phyloP scores from a whole-genome alignment of 2,797 vertebrate genomes.

The Xerus rutilus region DNA sequence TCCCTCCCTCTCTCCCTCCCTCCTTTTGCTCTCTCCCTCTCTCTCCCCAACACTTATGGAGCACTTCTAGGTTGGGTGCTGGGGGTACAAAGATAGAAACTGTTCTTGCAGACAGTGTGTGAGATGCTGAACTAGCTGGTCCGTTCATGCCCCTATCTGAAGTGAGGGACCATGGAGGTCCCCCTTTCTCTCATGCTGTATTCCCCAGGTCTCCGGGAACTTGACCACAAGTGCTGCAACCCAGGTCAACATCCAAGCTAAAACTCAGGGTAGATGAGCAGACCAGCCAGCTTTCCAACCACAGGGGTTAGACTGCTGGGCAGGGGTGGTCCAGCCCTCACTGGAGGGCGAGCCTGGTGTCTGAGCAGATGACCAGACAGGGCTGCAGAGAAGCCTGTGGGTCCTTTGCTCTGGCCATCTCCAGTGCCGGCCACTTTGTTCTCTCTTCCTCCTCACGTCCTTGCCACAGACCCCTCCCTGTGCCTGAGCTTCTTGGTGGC shows the following conservation, averaged over 20 bases:
- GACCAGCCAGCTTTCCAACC: too few relatives aligned
- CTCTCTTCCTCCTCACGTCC: rapidly evolving
- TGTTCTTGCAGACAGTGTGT: neutral
- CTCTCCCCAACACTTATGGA: too few relatives aligned
- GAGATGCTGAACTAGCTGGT: rapidly evolving
- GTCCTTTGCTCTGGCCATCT: neutral
- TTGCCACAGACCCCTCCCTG: neutral
- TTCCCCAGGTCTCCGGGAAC: neutral
- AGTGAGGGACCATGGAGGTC: neutral
- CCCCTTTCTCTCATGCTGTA: rapidly evolving
- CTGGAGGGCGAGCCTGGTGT: neutral
- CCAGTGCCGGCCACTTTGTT: rapidly evolving
- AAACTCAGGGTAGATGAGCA: neutral
- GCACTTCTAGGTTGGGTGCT: neutral
- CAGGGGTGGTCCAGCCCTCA: rapidly evolving
- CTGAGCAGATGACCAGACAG: neutral
- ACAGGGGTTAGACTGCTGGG: too few relatives aligned
- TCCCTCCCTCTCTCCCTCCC: too few relatives aligned
- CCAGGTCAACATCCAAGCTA: neutral
- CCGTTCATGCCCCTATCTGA: neutral
- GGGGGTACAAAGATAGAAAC: neutral
- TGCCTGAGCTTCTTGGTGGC: neutral
- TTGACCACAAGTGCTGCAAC: neutral
- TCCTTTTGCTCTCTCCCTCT: neutral
- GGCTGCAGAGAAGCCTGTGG: neutral